A percentile compares a stretch with the other conserved stretches of the same genome.
These are phyloP conservation scores for Buathra laborator DNA, from an alignment of 2,888 invertebrate genomes.

Conservation along the genomic window DNA sequence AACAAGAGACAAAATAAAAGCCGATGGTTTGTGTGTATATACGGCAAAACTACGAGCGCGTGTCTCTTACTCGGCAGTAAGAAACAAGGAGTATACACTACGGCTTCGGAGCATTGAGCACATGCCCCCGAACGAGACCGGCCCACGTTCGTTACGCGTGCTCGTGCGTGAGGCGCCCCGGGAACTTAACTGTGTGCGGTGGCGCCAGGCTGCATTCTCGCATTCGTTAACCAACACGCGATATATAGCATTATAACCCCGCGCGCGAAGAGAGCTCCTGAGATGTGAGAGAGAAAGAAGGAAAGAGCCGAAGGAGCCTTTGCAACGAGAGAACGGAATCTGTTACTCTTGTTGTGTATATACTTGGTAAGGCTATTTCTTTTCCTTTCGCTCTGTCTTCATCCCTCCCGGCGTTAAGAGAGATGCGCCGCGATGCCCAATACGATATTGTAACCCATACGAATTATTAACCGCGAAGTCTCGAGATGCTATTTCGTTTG, in stretches of 20 bases:
- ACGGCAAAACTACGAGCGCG: constrained; percentile 1
- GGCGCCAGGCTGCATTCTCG: constrained; percentile 84
- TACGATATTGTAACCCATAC: constrained; percentile 19
- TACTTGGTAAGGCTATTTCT: background rate
- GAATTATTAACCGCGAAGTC: constrained; percentile 23
- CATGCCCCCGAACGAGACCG: constrained; percentile 55
- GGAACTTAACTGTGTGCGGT: constrained; percentile 74
- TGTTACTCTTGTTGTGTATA: constrained; percentile 9
- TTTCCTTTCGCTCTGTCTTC: background rate
- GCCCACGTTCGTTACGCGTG: constrained; percentile 71
- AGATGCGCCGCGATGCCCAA: constrained; percentile 5
- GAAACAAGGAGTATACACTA: constrained; percentile 34
- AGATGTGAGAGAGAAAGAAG: constrained; percentile 45
- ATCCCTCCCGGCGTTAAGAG: background rate
- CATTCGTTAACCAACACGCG: constrained; percentile 79
- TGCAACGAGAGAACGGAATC: constrained; percentile 61
- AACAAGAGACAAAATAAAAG: background rate
- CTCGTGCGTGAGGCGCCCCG: constrained; percentile 74
- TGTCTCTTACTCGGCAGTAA: constrained; percentile 11
- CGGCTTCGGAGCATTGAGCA: background rate
- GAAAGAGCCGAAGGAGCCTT: background rate
- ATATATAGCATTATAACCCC: constrained; percentile 54
- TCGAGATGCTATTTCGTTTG: background rate
- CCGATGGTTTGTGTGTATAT: background rate
- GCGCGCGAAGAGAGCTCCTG: constrained; percentile 6